Percentiles rank a stretch among this genome's conserved stretches.
Evolutionary conservation across 2,113 vertebrate genomes (phyloP).

Genomic region (Delphinapterus leucas): DNA sequence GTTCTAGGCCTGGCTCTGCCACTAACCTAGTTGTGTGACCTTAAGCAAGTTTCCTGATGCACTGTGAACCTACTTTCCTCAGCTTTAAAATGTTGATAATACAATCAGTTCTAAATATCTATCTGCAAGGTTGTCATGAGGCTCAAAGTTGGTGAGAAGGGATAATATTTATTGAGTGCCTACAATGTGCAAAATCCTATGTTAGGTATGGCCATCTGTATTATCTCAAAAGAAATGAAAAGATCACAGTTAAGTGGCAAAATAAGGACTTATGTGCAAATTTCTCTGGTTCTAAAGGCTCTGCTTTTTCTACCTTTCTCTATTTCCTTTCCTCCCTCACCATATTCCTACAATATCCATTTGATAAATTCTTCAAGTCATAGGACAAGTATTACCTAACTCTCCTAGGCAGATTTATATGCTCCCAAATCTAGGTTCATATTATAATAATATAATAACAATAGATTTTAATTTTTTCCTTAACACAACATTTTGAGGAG

Average conservation of each 20-base stretch:
- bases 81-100: constrained; percentile 24
- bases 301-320: not conserved
- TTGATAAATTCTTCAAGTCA: not conserved
- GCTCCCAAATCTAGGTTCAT: not conserved
- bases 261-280: not conserved
- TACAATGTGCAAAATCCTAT: not conserved
- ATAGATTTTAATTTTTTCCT: not conserved
- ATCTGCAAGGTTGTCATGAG: not conserved
- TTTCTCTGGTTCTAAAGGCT: not conserved
- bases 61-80: not conserved
- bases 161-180: not conserved
- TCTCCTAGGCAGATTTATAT: not conserved
- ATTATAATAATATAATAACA: not conserved
- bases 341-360: not conserved
- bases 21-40: not conserved
- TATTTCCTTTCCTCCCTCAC: not conserved
- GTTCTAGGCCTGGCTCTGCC: not conserved
- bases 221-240: not conserved
- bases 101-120: not conserved
- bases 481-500: not conserved
- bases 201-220: not conserved
- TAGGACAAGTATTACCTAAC: not conserved
- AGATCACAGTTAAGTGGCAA: not conserved
- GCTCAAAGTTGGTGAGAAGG: not conserved
- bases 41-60: not conserved